phyloP scores from a whole-genome alignment of 2,113 vertebrate genomes.

The Callaeas wilsoni region DNA sequence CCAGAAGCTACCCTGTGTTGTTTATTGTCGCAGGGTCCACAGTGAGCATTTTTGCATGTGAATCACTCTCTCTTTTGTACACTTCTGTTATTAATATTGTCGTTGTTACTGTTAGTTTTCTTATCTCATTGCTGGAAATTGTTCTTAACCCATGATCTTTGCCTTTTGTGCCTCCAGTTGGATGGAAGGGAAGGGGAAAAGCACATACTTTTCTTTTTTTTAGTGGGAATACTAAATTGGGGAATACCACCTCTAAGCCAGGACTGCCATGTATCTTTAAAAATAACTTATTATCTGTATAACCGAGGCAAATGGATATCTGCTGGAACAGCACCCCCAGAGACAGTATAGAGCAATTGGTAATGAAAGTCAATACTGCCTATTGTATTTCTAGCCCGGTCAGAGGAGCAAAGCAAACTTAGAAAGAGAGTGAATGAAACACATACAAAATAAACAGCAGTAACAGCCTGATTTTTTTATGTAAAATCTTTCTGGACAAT shows the following conservation, averaged over 20 bases:
- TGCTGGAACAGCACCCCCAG: neutral
- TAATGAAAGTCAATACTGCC: neutral
- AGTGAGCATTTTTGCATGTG: neutral
- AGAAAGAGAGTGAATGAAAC: neutral
- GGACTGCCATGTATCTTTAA: neutral
- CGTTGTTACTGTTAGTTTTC: neutral
- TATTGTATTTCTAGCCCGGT: neutral
- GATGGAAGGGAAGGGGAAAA: neutral
- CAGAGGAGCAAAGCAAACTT: neutral
- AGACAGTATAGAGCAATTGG: neutral
- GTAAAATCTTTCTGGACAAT: neutral
- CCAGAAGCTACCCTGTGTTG: neutral
- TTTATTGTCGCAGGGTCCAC: accelerated
- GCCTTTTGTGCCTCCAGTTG: neutral
- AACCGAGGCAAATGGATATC: neutral
- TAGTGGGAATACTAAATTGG: neutral
- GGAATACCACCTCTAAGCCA: neutral
- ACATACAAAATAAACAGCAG: neutral
- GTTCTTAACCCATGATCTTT: neutral
- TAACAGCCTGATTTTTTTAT: neutral
- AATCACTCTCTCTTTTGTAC: neutral
- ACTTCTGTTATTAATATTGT: neutral
- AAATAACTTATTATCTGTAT: neutral
- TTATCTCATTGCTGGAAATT: neutral
- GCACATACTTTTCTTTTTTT: neutral